Percentiles rank a stretch among this genome's conserved stretches.
These are phyloP conservation scores for Cnemophilus loriae DNA, from an alignment of 2,113 vertebrate species.

Conservation along the genomic window DNA sequence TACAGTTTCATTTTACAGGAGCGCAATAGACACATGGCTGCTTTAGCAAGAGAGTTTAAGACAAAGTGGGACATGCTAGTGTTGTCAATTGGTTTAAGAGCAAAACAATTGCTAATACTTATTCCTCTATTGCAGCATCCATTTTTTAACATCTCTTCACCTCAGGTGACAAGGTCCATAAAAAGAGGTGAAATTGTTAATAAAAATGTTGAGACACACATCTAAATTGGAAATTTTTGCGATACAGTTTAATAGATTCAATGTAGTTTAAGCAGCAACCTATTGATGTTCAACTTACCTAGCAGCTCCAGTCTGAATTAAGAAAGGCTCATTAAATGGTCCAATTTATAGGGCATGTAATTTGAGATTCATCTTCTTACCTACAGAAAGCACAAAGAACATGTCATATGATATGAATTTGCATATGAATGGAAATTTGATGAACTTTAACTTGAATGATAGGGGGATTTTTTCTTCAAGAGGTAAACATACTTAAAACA, in stretches of 20 bases:
- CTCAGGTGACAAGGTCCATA: background rate
- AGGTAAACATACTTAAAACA: background rate
- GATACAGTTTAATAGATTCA: background rate
- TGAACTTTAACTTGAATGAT: background rate
- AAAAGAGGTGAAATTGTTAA: background rate
- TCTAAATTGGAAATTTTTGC: background rate
- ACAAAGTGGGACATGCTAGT: background rate
- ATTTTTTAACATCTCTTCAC: background rate
- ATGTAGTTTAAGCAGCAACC: background rate
- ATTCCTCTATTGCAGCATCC: background rate
- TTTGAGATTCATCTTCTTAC: background rate
- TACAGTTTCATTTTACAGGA: background rate
- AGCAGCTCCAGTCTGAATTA: background rate
- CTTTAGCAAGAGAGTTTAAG: background rate
- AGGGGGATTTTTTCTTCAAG: background rate
- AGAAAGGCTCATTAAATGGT: background rate
- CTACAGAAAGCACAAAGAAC: background rate
- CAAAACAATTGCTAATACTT: background rate
- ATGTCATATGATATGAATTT: background rate
- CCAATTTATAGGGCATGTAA: slow-evolving; percentile 30
- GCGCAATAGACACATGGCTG: background rate
- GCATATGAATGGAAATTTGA: background rate
- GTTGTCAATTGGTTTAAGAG: background rate
- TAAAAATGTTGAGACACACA: background rate
- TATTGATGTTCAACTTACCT: background rate